Conservation (phyloP, 2,888 invertebrate genomes). For the Cerastis leucographa region DNA sequence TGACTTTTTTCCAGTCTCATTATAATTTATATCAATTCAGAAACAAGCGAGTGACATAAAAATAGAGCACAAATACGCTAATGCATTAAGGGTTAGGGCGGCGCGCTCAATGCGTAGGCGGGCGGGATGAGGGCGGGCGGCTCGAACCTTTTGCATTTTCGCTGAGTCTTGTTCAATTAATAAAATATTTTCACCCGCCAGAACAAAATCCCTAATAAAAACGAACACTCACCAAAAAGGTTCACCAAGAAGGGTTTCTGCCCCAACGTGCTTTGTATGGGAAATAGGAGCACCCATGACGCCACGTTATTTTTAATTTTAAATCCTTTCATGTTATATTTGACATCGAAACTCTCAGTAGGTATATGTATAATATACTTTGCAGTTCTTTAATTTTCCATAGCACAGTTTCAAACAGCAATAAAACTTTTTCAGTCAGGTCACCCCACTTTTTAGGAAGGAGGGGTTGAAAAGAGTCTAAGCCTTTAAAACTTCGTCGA, state of each 20-base stretch:
- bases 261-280: constrained; percentile 2
- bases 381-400: not conserved
- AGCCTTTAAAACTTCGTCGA: constrained; percentile 37
- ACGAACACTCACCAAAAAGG: constrained; percentile 30
- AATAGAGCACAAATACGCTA: constrained; percentile 51
- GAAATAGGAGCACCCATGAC: not conserved
- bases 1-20: not conserved
- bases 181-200: constrained; percentile 67
- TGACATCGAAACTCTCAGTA: not conserved
- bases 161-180: constrained; percentile 74
- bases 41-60: constrained; percentile 36
- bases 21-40: constrained; percentile 29
- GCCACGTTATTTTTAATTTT: not conserved
- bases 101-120: constrained; percentile 47
- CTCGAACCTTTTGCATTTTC: constrained; percentile 68
- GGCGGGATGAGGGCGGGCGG: constrained; percentile 62
- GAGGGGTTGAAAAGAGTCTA: constrained; percentile 7
- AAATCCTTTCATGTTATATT: not conserved
- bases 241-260: constrained; percentile 24
- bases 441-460: not conserved
- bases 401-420: not conserved
- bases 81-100: constrained; percentile 59
- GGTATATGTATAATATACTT: not conserved
- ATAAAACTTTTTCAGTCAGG: not conserved
- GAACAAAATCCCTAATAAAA: constrained; percentile 55